Evolutionary conservation across 2,888 invertebrate genomes (phyloP), one percentile per base, ranked within the genome.

Genomic region (Lycaena phlaeas): DNA sequence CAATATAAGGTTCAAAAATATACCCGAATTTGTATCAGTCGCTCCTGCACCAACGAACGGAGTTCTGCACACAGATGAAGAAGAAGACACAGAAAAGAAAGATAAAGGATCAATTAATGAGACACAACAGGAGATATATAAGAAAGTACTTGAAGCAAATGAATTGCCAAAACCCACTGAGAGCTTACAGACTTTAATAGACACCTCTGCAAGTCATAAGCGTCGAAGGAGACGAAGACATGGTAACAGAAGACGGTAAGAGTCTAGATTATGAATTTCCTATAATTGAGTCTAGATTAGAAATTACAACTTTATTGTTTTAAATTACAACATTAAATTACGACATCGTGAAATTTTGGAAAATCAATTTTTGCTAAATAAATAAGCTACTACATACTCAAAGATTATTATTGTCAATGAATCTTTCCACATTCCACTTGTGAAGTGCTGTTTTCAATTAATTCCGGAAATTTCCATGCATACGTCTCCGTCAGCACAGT

Each of bases 41-140:
- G 84, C 72, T 31, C 84, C 84, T 10, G 75, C 84, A 43, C 84
- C 84, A 1, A 84, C 84, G 1, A 84, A 84, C 50, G 84, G 84
- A 6, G 70, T 77, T 38, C 54, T 84, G 36, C 64, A 72, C 1
- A 78, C 69, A 48, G 78, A 78, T 14, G 68, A 68, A 45, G 71
- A 76, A 0, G 77, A 77, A 43, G 71, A 68, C 22, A 48, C 41
- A 27, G 50, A 55, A 14, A 59, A 51, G 30, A 36, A 49, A 26
- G 55, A 57, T 37, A 75, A 65, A 49, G 49, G 46, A 31, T 14
- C 66, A 3, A 57, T 61, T 12, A 72, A 66, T 43, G 73, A 70
- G 49, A 68, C 68, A 27, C 52, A 56, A 7, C 55, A 65, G 39
- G 68, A 65, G 38, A 41, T 64, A 30, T 59, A 65, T 27, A 56